Evolutionary conservation across 1,140 invertebrate species (phyloP), one percentile per base, ranked within the genome.

Genomic region (Papilio machaon): DNA sequence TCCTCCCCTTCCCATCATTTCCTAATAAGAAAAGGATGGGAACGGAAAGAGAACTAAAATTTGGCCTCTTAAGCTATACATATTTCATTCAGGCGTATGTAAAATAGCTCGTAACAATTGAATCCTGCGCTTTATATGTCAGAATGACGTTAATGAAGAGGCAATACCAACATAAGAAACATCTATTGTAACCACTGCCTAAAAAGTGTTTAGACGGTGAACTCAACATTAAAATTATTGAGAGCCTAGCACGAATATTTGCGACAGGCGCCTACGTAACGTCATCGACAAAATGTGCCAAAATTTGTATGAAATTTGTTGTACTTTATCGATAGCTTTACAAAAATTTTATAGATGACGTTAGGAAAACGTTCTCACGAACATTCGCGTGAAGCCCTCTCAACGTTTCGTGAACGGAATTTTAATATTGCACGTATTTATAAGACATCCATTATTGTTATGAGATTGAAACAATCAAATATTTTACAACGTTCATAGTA

Each of bases 101-200:
- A 35, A 67, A 13, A 30, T 35, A 35, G 64, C 23, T n/a, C 5
- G 3, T 10, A 67, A 67, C 64, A 67, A 67, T 67, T 30, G 64
- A 67, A 67, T 67, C 11, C 64, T 30, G 11, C 23, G 30, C 64
- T 67, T 67, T 67, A 67, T 67, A 67, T 67, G 64, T 35, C 64
- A 30, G 64, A 30, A 67, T 67, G 64, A 67, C 64, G 64, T 67
- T 67, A 67, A 67, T 67, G 11, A 4, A 67, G 7, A 2, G 17
- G 2, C 64, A 67, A 35, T 30, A 58, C 54, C 54, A 58, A 58
- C 54, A 58, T 58, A 58, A 17, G 17, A 58, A 58, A 58, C 6
- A 58, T 7, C 11, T 10, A 10, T 13, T 49, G 47, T 13, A 10
- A 49, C 8, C 10, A 10, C 2, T 49, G 10, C 13, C 13, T 49